phyloP scores from a whole-genome alignment of 2,113 vertebrate genomes.

The Proteles cristata region DNA sequence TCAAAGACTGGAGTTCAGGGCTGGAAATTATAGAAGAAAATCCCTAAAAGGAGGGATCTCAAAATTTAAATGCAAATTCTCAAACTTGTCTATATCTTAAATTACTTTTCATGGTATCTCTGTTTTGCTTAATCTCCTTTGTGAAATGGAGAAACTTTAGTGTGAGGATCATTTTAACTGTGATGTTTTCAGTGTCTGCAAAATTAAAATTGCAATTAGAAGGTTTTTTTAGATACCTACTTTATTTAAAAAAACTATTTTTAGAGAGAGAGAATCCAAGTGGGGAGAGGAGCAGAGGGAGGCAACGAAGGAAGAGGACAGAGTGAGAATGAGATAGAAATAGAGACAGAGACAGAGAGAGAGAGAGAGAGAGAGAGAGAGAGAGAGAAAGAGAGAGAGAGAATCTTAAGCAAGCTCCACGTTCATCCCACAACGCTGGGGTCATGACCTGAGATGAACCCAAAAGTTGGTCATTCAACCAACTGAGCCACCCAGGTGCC shows the following conservation, averaged over 20 bases:
- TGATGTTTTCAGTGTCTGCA: constrained; percentile 1
- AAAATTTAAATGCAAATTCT: not conserved
- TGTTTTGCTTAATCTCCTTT: constrained; percentile 27
- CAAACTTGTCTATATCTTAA: not conserved
- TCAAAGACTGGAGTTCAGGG: not conserved
- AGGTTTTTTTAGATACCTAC: not conserved
- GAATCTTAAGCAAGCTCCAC: too few relatives aligned
- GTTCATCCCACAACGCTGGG: too few relatives aligned
- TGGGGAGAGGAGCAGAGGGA: too few relatives aligned
- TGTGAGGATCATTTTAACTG: constrained; percentile 7
- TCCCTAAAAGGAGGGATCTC: not conserved
- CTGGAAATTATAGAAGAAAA: not conserved
- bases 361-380: too few relatives aligned
- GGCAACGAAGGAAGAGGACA: too few relatives aligned
- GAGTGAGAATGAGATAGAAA: too few relatives aligned
- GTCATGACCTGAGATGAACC: too few relatives aligned
- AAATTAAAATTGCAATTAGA: constrained; percentile 15
- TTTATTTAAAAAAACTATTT: too few relatives aligned
- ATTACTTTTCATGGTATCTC: not conserved
- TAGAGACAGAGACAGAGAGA: fast-evolving
- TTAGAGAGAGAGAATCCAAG: too few relatives aligned
- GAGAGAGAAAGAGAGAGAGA: too few relatives aligned
- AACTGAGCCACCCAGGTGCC: too few relatives aligned
- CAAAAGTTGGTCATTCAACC: too few relatives aligned
- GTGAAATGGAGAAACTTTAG: not conserved